Evolutionary conservation across 92 coral and sea anemone species (phyloP).

Genomic region (Epizoanthus rinbou): DNA sequence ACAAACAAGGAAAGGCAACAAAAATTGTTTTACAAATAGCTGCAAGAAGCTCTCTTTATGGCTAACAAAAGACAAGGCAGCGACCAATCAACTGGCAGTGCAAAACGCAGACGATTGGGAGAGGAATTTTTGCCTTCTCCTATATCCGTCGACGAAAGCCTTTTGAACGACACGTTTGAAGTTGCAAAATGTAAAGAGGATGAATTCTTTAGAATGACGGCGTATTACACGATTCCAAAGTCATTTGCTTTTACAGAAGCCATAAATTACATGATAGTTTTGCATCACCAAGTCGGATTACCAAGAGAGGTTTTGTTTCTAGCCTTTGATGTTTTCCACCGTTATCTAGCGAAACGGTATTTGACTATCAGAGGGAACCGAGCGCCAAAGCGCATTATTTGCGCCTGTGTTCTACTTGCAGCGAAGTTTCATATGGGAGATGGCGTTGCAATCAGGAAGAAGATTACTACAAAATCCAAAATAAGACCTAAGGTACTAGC

Average conservation of each 20-base stretch:
- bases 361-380: slow-evolving; percentile 23
- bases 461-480: slow-evolving; percentile 25
- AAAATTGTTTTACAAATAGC: too few species aligned
- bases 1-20: too few species aligned
- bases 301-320: slow-evolving; percentile 32
- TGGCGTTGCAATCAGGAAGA: slow-evolving; percentile 10
- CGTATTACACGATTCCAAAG: slow-evolving; percentile 1
- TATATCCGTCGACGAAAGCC: neutral
- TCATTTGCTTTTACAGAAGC: slow-evolving; percentile 17
- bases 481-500: slow-evolving; percentile 22
- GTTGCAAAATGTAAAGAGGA: slow-evolving; percentile 34
- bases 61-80: slow-evolving; percentile 7
- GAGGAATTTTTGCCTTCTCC: neutral
- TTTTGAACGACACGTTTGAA: neutral
- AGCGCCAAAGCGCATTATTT: slow-evolving; percentile 29
- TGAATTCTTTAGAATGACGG: slow-evolving; percentile 6
- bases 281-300: slow-evolving; percentile 7
- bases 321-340: slow-evolving; percentile 16
- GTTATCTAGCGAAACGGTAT: slow-evolving; percentile 2
- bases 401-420: slow-evolving; percentile 35
- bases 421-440: slow-evolving; percentile 26
- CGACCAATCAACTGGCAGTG: neutral
- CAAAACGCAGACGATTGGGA: neutral
- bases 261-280: slow-evolving; percentile 12
- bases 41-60: neutral